phyloP scores from a whole-genome alignment of 2,888 invertebrate species.

The Serrognathus titanus region DNA sequence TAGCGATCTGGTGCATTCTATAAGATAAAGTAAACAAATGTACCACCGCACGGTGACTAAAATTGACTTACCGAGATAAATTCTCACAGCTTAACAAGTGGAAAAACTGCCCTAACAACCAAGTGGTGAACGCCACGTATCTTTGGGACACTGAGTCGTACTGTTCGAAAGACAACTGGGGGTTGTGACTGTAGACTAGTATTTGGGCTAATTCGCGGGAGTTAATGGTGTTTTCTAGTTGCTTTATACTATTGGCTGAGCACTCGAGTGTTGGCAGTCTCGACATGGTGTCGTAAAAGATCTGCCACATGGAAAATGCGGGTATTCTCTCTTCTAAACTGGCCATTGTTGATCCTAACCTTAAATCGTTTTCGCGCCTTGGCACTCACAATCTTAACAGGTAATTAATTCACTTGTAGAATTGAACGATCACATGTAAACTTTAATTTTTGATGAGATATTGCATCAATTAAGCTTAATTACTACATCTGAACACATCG shows the following conservation, averaged over 20 bases:
- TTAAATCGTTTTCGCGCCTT: background rate
- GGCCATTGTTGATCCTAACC: constrained; percentile 12
- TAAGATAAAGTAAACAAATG: constrained; percentile 5
- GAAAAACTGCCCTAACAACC: constrained; percentile 66
- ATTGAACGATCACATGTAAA: too few relatives aligned
- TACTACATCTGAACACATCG: too few relatives aligned
- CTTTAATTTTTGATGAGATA: too few relatives aligned
- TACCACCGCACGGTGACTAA: constrained; percentile 25
- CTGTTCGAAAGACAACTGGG: constrained; percentile 49
- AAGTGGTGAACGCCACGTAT: constrained; percentile 58
- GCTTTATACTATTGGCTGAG: constrained; percentile 55
- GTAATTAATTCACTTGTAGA: too few relatives aligned
- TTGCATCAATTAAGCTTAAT: too few relatives aligned
- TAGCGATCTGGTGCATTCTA: constrained; percentile 54
- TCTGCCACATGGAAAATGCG: constrained; percentile 56
- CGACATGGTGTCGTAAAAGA: constrained; percentile 61
- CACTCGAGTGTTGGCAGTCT: constrained; percentile 55
- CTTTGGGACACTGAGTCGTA: constrained; percentile 45
- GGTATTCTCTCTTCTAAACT: constrained; percentile 28
- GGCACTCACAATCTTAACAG: too few relatives aligned
- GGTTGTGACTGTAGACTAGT: constrained; percentile 52
- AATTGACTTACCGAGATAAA: constrained; percentile 47
- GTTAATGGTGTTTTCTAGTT: constrained; percentile 59
- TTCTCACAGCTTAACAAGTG: constrained; percentile 58
- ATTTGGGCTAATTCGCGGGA: constrained; percentile 57